Evolutionary conservation across 2,888 invertebrate genomes (phyloP), one percentile per base, ranked within the genome.

Genomic region (Masnerella sp.): DNA sequence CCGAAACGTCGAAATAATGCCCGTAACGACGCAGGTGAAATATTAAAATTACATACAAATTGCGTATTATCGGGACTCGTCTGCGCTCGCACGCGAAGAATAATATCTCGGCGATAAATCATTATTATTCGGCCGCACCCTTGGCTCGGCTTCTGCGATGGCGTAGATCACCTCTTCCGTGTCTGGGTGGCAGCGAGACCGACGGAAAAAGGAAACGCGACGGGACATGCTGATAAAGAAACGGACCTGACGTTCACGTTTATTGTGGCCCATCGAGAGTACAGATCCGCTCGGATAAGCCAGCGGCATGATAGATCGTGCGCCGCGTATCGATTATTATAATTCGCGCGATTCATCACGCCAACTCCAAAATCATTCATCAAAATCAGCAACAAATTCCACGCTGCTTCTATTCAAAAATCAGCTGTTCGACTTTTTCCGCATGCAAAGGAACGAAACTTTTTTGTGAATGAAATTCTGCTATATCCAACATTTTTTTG

Each of bases 71-170:
- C 69, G 36, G 38, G 59, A 36, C 40, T 25, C 32, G 52, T 67
- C 56, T 14, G 45, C 34, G 76, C 58, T 71, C 69, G 71, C 73
- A 51, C 52, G 43, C 47, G 74, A 68, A 74, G 69, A 54, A 74
- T 70, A 76, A 74, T 59, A 77, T 74, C 69, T 69, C 75, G 75
- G 73, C 49, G 58, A 78, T 81, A 79, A 78, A 79, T 83, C 80
- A 79, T 77, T 77, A 79, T 83, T 82, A 83, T 81, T 83, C 76
- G 78, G 78, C 75, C 79, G 78, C 80, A 76, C 77, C 74, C 77
- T 70, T 74, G 75, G 61, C 74, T 56, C 61, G 68, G 64, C 62
- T 77, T 65, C 77, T 68, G 52, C 72, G 67, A 52, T 36, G 58
- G 67, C 74, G 74, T 78, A 67, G 77, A 80, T 81, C 78, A 77